Conservation (phyloP, 2,797 vertebrate species). For the Strix occidentalis region DNA sequence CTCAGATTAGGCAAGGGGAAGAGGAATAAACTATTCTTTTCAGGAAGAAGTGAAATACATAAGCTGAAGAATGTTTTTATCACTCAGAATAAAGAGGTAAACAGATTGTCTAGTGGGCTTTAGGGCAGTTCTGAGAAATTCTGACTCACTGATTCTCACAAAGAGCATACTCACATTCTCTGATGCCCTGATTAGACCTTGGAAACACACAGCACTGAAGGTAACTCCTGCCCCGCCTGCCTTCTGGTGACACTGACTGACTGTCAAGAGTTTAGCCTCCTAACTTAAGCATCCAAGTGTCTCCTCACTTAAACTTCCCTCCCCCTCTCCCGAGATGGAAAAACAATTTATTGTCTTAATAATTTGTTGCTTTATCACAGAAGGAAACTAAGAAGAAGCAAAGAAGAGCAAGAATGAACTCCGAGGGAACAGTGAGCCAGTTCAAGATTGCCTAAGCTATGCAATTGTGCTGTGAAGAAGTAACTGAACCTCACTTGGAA, state of each 20-base stretch:
- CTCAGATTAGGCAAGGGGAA: neutral
- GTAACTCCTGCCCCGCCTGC: neutral
- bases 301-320: neutral
- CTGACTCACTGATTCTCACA: neutral
- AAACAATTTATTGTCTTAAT: neutral
- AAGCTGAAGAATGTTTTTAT: neutral
- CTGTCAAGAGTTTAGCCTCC: neutral
- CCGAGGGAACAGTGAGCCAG: neutral
- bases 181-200: neutral
- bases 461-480: neutral
- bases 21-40: neutral
- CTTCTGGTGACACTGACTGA: neutral
- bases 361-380: neutral
- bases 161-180: neutral
- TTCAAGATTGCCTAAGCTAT: neutral
- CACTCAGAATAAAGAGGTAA: neutral
- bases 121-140: neutral
- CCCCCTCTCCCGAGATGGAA: rapidly evolving
- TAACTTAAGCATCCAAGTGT: neutral
- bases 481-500: neutral
- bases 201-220: neutral
- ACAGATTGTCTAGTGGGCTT: neutral
- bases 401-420: neutral
- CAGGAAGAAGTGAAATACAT: neutral
- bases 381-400: neutral